phyloP scores from a whole-genome alignment of 2,113 vertebrate species.

The Hippocampus zosterae region DNA sequence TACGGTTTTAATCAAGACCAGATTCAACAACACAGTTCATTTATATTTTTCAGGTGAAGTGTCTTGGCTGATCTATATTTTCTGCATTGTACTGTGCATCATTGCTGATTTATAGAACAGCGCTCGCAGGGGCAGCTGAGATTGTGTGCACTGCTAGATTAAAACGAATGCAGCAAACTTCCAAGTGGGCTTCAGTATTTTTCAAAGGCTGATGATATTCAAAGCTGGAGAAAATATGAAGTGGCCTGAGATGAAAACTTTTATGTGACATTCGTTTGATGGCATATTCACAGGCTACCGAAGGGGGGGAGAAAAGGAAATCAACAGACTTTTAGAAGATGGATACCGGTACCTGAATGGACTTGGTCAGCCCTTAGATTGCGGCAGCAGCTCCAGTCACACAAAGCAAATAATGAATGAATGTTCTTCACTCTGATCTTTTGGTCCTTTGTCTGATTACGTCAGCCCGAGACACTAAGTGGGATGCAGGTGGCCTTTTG shows the following conservation, averaged over 20 bases:
- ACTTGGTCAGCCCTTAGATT: neutral
- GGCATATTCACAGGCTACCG: neutral
- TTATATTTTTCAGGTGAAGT: neutral
- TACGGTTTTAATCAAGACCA: neutral
- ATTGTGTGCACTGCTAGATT: neutral
- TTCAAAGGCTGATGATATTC: neutral
- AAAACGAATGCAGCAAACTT: neutral
- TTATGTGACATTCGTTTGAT: neutral
- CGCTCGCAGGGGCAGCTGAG: neutral
- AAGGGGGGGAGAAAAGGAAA: neutral
- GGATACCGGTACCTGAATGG: neutral
- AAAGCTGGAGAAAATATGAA: neutral
- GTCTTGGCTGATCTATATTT: neutral
- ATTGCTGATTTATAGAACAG: neutral
- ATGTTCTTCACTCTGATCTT: constrained; percentile 1
- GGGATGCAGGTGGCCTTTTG: constrained; percentile 1
- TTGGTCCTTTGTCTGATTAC: neutral
- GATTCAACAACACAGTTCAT: neutral
- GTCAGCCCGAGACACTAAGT: neutral
- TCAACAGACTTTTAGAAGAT: neutral
- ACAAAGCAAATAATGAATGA: neutral
- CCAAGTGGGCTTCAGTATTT: neutral
- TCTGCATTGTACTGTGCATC: neutral
- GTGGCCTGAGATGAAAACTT: neutral
- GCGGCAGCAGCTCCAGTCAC: neutral